These are phyloP conservation scores for Cheilosia variabilis DNA, from an alignment of 2,888 invertebrate species.

Conservation along the genomic window DNA sequence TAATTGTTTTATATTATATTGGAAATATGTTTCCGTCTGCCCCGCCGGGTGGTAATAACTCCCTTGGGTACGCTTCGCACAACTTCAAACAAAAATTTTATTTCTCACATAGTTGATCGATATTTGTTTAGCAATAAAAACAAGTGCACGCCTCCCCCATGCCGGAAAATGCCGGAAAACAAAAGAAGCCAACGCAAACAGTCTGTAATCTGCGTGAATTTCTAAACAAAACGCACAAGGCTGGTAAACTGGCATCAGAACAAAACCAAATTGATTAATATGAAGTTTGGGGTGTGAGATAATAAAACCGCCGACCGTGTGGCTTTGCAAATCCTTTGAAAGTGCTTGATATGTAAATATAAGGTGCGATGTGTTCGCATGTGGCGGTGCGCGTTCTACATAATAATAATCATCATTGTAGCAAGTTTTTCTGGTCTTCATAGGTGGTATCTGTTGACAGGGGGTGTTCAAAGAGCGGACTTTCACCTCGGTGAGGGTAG, in stretches of 20 bases:
- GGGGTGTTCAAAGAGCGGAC: not conserved
- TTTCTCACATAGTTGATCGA: slow-evolving; percentile 39
- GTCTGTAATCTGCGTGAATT: slow-evolving; percentile 14
- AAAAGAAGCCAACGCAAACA: slow-evolving; percentile 30
- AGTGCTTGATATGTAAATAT: slow-evolving; percentile 14
- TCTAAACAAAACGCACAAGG: slow-evolving; percentile 27
- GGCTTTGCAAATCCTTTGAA: slow-evolving; percentile 23
- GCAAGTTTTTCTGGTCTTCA: not conserved
- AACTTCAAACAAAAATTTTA: slow-evolving; percentile 52
- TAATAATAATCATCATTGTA: slow-evolving; percentile 1
- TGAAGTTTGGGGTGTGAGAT: slow-evolving; percentile 41
- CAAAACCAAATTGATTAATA: slow-evolving; percentile 54
- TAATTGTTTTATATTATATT: slow-evolving; percentile 11
- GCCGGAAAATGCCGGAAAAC: not conserved
- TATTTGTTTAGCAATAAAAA: slow-evolving; percentile 31
- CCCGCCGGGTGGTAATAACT: slow-evolving; percentile 19
- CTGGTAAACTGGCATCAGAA: slow-evolving; percentile 9
- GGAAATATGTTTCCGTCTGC: slow-evolving; percentile 20
- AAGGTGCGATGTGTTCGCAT: not conserved
- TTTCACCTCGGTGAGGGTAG: not conserved
- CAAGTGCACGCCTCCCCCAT: not conserved
- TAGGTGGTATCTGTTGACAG: not conserved
- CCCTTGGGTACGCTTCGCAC: not conserved
- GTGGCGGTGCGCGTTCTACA: not conserved
- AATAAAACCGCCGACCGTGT: slow-evolving; percentile 40